Conservation (phyloP, 2,113 vertebrate species). For the Podarcis cretensis region DNA sequence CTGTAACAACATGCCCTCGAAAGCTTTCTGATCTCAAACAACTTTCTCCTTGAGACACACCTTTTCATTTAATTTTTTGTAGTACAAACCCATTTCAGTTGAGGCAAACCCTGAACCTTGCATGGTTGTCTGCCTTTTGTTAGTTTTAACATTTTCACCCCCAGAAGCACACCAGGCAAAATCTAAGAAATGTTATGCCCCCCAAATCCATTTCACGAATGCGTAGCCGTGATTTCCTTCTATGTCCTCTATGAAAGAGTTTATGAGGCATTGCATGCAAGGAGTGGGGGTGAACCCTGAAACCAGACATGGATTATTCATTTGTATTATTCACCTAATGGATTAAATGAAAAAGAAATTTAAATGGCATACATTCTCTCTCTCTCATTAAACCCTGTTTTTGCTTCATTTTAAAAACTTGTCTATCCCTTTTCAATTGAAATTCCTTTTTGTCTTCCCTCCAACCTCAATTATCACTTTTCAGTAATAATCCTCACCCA, state of each 20-base stretch:
- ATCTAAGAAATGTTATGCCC: conserved; percentile 4
- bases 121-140: neutral
- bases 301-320: conserved; percentile 58
- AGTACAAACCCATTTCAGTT: conserved; percentile 40
- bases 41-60: neutral
- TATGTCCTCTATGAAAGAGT: conserved; percentile 11
- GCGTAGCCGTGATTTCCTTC: neutral
- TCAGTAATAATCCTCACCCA: conserved; percentile 57
- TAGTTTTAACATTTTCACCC: conserved; percentile 37
- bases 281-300: neutral
- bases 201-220: conserved; percentile 47
- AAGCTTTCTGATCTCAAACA: neutral
- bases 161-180: conserved; percentile 33
- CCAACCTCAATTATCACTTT: conserved; percentile 47
- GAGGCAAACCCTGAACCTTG: conserved; percentile 13
- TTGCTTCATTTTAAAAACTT: conserved; percentile 18
- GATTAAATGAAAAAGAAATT: neutral
- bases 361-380: conserved; percentile 10
- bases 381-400: conserved; percentile 23
- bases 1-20: neutral
- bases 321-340: conserved; percentile 27
- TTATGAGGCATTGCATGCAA: neutral
- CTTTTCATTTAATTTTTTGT: neutral
- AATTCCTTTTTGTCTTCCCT: conserved; percentile 46
- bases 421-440: conserved; percentile 36